Base-by-base conservation (phyloP, 2,888 invertebrate genomes). In the Macaria notata region DNA sequence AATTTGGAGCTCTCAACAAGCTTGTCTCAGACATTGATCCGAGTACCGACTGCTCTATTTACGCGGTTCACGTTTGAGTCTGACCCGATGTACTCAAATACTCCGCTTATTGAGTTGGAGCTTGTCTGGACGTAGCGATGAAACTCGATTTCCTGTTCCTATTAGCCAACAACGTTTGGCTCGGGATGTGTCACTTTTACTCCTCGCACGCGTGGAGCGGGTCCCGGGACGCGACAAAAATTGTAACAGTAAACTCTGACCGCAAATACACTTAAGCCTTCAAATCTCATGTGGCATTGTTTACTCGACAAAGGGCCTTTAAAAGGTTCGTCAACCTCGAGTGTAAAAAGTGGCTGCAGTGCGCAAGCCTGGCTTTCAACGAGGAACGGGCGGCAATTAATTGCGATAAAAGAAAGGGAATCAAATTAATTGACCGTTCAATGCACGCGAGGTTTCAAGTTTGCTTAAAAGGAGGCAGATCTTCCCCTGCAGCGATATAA, bases 391-490 rank as follows among this genome's bases (percentile, higher is more conserved):
- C 64, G 72, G 65, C 67, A 72, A 77, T 77, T 72, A 70, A 72
- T 77, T 72, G 53, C 53, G 67, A 73, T 76, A 82, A 83, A 19
- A 19, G 76, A 79, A 81, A 46, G 47, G 30, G 49, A 48, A 78
- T 74, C 69, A 69, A 78, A 78, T 77, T 81, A 82, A 83, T 78
- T 83, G 43, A 50, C 48, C 76, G 80, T 70, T 81, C 72, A 79
- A 81, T 83, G 80, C 71, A 81, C 76, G 73, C 67, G 74, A 72
- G 73, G 86, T 85, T 79, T 81, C 85, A 82, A 83, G 84, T 86
- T 84, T 79, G 73, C 89, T 88, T 85, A 88, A 80, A 89, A 76
- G 88, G 88, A 80, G 79, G 74, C 73, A 81, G 84, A 84, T 83
- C 83, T 84, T 73, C 78, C 82, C 78, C 73, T 73, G 76, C 69